Percentiles rank a stretch among this genome's conserved stretches.
Evolutionary conservation across 2,888 invertebrate genomes (phyloP).

Genomic region (Cephus nigrinus): DNA sequence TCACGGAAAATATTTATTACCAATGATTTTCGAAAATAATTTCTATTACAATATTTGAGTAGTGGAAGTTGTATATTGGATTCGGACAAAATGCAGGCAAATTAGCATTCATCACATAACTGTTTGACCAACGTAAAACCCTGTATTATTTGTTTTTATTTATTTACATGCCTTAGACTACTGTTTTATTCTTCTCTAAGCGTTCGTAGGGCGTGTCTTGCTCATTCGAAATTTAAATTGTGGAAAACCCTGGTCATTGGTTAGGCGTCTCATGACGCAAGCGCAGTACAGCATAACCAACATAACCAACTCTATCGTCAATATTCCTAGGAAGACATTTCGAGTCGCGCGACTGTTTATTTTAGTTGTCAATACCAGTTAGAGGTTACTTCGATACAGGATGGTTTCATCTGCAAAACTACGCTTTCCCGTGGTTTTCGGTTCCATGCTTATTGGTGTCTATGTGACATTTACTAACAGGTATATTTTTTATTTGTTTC

Average conservation of each 20-base stretch:
- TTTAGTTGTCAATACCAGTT: background rate
- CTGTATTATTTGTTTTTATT: background rate
- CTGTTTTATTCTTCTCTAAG: background rate
- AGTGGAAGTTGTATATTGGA: background rate
- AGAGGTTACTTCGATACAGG: background rate
- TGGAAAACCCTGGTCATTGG: conserved; percentile 3
- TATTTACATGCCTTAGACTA: background rate
- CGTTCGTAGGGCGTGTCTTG: background rate
- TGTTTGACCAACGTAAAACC: background rate
- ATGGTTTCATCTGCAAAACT: background rate
- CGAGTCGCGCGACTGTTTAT: background rate
- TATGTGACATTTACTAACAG: background rate
- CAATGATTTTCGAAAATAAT: background rate
- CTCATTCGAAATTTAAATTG: conserved; percentile 5
- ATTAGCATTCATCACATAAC: background rate
- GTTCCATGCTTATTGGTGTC: background rate
- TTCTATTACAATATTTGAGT: background rate
- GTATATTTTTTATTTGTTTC: background rate
- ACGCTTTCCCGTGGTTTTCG: background rate
- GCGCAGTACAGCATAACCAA: background rate
- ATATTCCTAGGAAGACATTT: background rate
- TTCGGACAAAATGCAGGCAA: background rate
- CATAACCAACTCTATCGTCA: background rate
- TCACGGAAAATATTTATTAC: background rate
- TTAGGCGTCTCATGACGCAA: background rate